Percentiles rank a stretch among this genome's conserved stretches.
Evolutionary conservation across 2,888 invertebrate genomes (phyloP).

Genomic region (Trypoxylon attenuatum): DNA sequence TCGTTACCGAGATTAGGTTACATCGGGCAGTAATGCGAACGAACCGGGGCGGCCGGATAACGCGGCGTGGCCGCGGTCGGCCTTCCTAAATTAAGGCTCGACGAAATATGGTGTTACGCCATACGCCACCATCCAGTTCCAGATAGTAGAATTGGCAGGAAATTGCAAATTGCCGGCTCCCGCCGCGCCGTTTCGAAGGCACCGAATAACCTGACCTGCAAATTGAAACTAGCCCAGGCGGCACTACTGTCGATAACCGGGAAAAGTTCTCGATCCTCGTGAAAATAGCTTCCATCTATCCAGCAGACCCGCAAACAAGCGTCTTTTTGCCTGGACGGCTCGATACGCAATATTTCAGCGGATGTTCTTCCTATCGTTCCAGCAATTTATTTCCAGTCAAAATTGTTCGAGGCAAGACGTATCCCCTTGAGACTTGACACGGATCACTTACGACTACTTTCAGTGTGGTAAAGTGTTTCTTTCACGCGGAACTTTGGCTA

Average conservation of each 20-base stretch:
- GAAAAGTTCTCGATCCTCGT: too few relatives aligned
- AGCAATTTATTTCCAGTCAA: too few relatives aligned
- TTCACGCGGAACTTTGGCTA: too few relatives aligned
- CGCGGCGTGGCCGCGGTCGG: conserved; percentile 29
- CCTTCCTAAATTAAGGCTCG: conserved; percentile 52
- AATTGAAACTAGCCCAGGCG: conserved; percentile 62
- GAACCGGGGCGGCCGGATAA: conserved; percentile 19
- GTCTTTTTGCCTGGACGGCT: too few relatives aligned
- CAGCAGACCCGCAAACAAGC: too few relatives aligned
- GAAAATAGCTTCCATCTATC: too few relatives aligned
- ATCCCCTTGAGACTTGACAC: too few relatives aligned
- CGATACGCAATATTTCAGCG: too few relatives aligned
- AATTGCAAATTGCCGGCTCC: conserved; percentile 70
- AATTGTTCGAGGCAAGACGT: too few relatives aligned
- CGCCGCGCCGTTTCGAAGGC: conserved; percentile 52
- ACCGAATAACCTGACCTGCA: conserved; percentile 64
- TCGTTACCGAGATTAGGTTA: conserved; percentile 51
- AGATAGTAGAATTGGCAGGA: conserved; percentile 63
- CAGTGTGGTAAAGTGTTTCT: too few relatives aligned
- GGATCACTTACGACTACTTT: too few relatives aligned
- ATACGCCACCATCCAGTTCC: conserved; percentile 29
- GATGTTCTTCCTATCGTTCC: too few relatives aligned
- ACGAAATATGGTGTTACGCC: conserved; percentile 47
- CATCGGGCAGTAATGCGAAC: conserved; percentile 37
- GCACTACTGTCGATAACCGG: conserved; percentile 44